Base-by-base conservation (phyloP, 64 coral and sea anemone species). In the Stylophora pistillata region DNA sequence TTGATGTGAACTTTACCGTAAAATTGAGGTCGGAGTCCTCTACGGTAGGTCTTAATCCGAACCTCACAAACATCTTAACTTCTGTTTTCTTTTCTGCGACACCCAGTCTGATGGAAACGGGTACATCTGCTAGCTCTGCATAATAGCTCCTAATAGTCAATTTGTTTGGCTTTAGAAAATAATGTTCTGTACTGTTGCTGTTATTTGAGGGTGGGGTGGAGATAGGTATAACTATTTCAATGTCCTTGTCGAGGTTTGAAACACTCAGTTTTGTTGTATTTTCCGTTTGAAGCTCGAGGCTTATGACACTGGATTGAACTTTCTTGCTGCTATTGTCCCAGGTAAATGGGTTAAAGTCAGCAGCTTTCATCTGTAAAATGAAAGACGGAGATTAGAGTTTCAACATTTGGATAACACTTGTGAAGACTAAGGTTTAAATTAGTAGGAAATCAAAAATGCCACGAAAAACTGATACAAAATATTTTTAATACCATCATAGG, bases 41-140 rank as follows among this genome's bases (percentile, higher is more conserved):
- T 16, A 87, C 74, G 16, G 91, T 86, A 21, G 94, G 94, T 85
- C 92, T 96, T 20, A 71, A 85, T 12, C 70, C 65, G 23, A 65
- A 30, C 55, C 72, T 78, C 10, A 96, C 68, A 58, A 79, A 92
- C 9, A 92, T 64, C 17, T 92, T 73, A 68, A 92, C 74, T 2
- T 54, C 16, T 30, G 53, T 41, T 9, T 31, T 74, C 11, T 62
- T 63, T 29, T 79, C 88, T 21, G 56, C 53, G 1, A 66, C 32
- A 82, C 59, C 31, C 29, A 66, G 12, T 12, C 52, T 60, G 13
- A 82, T 82, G 13, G 58, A 37, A 9, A 82, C 79, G 0, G 79
- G 79, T 31, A 82, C 31, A 34, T 81, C 53, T 7, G 41, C 20
- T 41, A 56, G 15, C 25, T 82, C 59, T 12, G 79, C 59, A 20